Percentiles rank a stretch among this genome's conserved stretches.
Conservation (phyloP, 2,113 vertebrate genomes). For the Notothenia coriiceps region DNA sequence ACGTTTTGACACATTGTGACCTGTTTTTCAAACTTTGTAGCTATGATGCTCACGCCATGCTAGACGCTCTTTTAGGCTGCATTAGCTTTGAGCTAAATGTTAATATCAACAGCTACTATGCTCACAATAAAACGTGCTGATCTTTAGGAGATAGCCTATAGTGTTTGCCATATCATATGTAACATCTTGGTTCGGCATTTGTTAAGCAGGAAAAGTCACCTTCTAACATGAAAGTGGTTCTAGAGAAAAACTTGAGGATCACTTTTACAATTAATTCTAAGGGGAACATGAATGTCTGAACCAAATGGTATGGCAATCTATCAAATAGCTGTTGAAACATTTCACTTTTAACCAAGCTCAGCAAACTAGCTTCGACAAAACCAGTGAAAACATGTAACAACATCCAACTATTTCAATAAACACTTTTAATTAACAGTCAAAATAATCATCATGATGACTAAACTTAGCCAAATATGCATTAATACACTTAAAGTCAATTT, state of each 20-base stretch:
- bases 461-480: not conserved
- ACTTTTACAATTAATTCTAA: not conserved
- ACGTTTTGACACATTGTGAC: too few relatives aligned
- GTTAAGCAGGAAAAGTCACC: not conserved
- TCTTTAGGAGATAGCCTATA: not conserved
- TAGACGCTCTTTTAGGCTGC: too few relatives aligned
- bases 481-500: too few relatives aligned
- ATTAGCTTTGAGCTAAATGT: not conserved
- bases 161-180: not conserved
- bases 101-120: not conserved
- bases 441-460: not conserved
- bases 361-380: not conserved
- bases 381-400: not conserved
- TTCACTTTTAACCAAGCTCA: not conserved
- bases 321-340: not conserved
- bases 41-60: too few relatives aligned
- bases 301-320: not conserved
- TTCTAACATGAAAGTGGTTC: not conserved
- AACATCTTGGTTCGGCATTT: not conserved
- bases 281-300: not conserved
- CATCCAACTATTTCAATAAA: not conserved
- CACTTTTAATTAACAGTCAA: not conserved
- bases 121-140: not conserved
- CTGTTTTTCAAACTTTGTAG: too few relatives aligned
- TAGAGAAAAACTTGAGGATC: not conserved